Evolutionary conservation across 2,113 vertebrate genomes (phyloP), one percentile per base, ranked within the genome.

Genomic region (Meleagris gallopavo): DNA sequence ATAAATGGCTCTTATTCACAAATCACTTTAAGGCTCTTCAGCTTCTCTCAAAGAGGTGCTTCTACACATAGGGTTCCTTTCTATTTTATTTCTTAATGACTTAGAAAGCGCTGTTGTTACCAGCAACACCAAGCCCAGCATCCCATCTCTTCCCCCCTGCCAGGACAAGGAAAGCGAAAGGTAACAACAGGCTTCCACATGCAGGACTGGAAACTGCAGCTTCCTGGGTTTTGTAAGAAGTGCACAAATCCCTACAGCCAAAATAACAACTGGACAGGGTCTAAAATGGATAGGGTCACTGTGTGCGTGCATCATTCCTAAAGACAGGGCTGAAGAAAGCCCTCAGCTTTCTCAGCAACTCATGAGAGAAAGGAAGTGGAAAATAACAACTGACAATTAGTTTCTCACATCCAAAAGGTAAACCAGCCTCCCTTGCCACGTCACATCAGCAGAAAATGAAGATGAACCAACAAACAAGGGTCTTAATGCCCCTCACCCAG

Each of bases 11-110:
- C 98, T 99, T 98, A 97, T 98, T 99, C 98, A 97, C 97, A 98
- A 98, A 98, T 98, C 98, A 98, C 95, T 97, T 99, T 99, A 99
- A 99, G 99, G 99, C 99, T 99, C 96, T 96, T 98, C 98, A 97
- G 97, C 96, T 98, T 98, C 94, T 98, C 97, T 98, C 97, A 96
- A 97, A 98, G 98, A 98, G 98, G 98, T 95, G 96, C 95, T 96
- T 96, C 95, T 96, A 95, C n/a, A 90, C 82, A 95, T 86, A 89
- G 92, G 86, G 90, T 93, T 96, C 90, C 95, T 95, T 97, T 96
- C 95, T 91, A 67, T 87, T 97, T 96, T 95, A 91, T 90, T 86
- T 92, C 93, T 86, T 93, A 95, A 94, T 95, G 58, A 22, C 86
- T 71, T 82, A 96, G 95, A 97, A 97, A 97, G 93, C n/a, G 0